Evolutionary conservation across 1,140 invertebrate genomes (phyloP).

Genomic region (Danaus melanippus): DNA sequence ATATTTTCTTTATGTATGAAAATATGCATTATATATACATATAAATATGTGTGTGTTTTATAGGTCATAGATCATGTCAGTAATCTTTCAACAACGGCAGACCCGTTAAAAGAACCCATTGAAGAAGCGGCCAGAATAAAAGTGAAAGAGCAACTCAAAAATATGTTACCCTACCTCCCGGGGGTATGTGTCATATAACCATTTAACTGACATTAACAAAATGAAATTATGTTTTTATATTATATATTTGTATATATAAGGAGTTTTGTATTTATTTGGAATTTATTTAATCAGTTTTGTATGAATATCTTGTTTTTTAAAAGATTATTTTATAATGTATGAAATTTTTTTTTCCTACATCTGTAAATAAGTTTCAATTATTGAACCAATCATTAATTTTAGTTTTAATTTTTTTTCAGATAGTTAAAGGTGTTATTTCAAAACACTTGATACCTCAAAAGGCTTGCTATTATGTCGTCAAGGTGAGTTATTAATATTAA

Average conservation of each 20-base stretch:
- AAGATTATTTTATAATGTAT: too few relatives aligned
- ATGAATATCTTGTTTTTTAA: too few relatives aligned
- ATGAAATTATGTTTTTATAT: too few relatives aligned
- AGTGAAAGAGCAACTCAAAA: constrained; percentile 9
- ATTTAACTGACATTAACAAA: too few relatives aligned
- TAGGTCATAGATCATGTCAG: constrained; percentile 8
- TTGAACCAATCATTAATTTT: too few relatives aligned
- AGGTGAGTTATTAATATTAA: background rate
- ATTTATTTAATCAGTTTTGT: too few relatives aligned
- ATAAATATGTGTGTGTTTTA: background rate
- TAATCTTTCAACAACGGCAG: constrained; percentile 3
- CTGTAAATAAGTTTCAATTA: too few relatives aligned
- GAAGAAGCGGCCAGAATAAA: constrained; percentile 10
- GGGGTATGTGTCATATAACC: background rate
- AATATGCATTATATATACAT: background rate
- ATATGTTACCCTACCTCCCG: constrained; percentile 8
- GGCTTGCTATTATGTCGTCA: background rate
- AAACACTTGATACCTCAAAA: constrained; percentile 4
- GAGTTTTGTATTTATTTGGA: too few relatives aligned
- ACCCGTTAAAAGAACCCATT: background rate
- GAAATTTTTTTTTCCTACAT: too few relatives aligned
- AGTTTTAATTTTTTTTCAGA: constrained; percentile 1
- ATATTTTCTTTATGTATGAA: background rate
- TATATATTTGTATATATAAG: too few relatives aligned
- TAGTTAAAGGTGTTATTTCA: constrained; percentile 2